Evolutionary conservation across 1,140 invertebrate genomes (phyloP).

Genomic region (Cryptotermes secundus): DNA sequence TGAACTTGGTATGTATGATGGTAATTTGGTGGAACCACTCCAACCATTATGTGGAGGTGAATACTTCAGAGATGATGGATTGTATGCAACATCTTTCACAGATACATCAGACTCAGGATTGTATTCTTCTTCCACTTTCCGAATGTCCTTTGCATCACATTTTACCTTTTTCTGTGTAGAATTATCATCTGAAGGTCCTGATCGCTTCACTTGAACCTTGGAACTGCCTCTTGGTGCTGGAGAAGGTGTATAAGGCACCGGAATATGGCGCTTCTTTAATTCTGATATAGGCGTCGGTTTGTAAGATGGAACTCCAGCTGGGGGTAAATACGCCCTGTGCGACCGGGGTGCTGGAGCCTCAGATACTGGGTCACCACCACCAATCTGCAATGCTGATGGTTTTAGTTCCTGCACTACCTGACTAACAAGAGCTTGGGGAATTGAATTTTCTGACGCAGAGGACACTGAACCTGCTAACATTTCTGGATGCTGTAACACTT

Average conservation of each 20-base stretch:
- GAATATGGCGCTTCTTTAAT: slow-evolving; percentile 55
- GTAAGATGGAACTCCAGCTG: slow-evolving; percentile 48
- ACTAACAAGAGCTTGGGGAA: slow-evolving; percentile 44
- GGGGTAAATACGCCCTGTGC: slow-evolving; percentile 23
- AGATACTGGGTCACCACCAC: background rate
- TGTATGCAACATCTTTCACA: background rate
- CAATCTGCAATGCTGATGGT: slow-evolving; percentile 38
- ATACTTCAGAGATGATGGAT: background rate
- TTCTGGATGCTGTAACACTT: slow-evolving; percentile 49
- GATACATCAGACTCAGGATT: background rate
- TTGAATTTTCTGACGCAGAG: slow-evolving; percentile 38
- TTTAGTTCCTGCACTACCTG: slow-evolving; percentile 50
- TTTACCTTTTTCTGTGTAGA: background rate
- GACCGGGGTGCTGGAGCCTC: background rate
- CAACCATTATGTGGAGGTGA: slow-evolving; percentile 19
- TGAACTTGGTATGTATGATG: slow-evolving; percentile 23
- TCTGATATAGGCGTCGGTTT: slow-evolving; percentile 64
- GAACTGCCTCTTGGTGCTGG: background rate
- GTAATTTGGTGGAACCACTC: background rate
- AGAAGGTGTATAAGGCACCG: slow-evolving; percentile 43
- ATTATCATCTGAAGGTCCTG: background rate
- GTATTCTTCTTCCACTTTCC: background rate
- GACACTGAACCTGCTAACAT: slow-evolving; percentile 45
- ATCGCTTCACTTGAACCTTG: background rate
- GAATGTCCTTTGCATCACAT: slow-evolving; percentile 45